These are phyloP conservation scores for Agrilus biguttatus DNA, from an alignment of 2,888 invertebrate genomes.

Conservation along the genomic window DNA sequence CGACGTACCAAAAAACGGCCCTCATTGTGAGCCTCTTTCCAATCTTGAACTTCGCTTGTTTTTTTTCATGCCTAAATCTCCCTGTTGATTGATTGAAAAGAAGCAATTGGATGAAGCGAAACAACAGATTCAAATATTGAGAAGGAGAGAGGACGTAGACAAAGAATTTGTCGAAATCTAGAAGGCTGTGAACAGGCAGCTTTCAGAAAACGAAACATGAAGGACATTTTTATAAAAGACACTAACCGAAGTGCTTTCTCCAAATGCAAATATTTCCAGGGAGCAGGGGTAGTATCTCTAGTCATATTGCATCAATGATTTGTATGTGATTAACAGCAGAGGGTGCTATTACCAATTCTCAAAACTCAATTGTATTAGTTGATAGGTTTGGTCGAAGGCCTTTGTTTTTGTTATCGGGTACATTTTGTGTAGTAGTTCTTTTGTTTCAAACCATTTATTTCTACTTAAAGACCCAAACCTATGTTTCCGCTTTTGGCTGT, in stretches of 20 bases:
- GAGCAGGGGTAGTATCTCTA: constrained; percentile 20
- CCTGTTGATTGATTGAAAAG: constrained; percentile 20
- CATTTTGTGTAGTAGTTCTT: too few species aligned
- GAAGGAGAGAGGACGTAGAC: constrained; percentile 15
- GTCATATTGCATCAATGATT: too few species aligned
- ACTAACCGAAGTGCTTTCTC: constrained; percentile 18
- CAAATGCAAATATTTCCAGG: constrained; percentile 16
- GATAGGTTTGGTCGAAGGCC: too few species aligned
- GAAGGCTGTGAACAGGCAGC: constrained; percentile 17
- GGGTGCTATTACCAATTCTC: too few species aligned
- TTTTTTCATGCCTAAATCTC: constrained; percentile 20
- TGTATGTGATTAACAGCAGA: too few species aligned
- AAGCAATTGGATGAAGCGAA: constrained; percentile 14
- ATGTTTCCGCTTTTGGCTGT: constrained; percentile 16
- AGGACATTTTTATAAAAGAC: constrained; percentile 16
- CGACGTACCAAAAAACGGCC: constrained; percentile 7
- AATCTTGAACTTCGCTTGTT: constrained; percentile 12
- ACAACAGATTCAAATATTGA: constrained; percentile 13
- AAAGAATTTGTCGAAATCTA: constrained; percentile 15
- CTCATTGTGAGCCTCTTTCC: constrained; percentile 8
- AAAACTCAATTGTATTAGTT: too few species aligned
- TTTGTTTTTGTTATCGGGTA: too few species aligned
- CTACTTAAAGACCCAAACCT: constrained; percentile 5
- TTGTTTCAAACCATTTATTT: too few species aligned
- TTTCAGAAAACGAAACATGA: constrained; percentile 17